phyloP scores from a whole-genome alignment of 2,797 vertebrate genomes.

The Rhinophrynus dorsalis region DNA sequence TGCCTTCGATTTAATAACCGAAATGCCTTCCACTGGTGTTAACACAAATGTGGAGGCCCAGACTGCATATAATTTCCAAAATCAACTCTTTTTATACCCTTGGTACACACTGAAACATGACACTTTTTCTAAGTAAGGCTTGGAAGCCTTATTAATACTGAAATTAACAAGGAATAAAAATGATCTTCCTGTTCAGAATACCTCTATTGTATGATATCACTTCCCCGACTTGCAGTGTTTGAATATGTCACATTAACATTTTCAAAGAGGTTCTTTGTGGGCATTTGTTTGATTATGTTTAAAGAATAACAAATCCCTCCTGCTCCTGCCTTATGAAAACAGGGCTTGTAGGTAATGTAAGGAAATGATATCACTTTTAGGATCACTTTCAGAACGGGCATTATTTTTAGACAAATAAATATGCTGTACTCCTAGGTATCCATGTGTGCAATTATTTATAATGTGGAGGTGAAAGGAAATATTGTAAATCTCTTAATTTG shows the following conservation, averaged over 20 bases:
- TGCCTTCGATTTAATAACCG: slow-evolving; percentile 12
- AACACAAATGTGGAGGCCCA: slow-evolving; percentile 32
- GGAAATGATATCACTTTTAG: slow-evolving; percentile 36
- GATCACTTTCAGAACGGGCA: slow-evolving; percentile 14
- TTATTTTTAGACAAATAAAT: slow-evolving; percentile 33
- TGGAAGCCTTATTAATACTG: slow-evolving; percentile 42
- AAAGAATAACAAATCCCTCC: slow-evolving; percentile 32
- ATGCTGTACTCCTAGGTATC: background rate
- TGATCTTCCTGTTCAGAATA: slow-evolving; percentile 34
- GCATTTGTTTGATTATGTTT: slow-evolving; percentile 37
- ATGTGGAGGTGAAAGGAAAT: background rate
- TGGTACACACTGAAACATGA: slow-evolving; percentile 27
- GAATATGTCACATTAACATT: slow-evolving; percentile 35
- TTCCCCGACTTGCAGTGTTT: slow-evolving; percentile 35
- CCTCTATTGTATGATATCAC: slow-evolving; percentile 39
- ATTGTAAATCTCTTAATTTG: background rate
- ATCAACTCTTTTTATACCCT: slow-evolving; percentile 37
- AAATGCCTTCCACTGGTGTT: slow-evolving; percentile 10
- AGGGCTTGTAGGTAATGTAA: slow-evolving; percentile 28
- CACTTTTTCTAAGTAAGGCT: slow-evolving; percentile 31
- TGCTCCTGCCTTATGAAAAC: slow-evolving; percentile 39
- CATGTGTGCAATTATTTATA: slow-evolving; percentile 4
- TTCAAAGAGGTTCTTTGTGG: slow-evolving; percentile 28
- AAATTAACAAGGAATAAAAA: slow-evolving; percentile 35
- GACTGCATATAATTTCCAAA: slow-evolving; percentile 18